Evolutionary conservation across 2,113 vertebrate species (phyloP).

Genomic region (Amblyopsis rosae): DNA sequence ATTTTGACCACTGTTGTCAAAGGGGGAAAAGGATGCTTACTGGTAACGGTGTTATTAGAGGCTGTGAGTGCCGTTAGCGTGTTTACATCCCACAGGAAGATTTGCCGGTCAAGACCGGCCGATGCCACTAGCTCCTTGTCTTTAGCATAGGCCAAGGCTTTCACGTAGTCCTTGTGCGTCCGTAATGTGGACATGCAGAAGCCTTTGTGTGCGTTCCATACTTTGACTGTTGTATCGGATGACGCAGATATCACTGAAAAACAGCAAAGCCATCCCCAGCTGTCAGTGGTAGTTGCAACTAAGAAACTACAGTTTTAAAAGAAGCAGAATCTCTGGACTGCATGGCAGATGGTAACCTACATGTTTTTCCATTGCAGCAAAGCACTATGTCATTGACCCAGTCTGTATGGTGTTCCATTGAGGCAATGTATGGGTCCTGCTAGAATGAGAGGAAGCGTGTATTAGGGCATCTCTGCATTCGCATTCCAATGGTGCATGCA

Average conservation of each 20-base stretch:
- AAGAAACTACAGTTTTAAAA: too few species aligned
- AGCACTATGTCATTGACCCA: conserved; percentile 99
- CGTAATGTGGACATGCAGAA: conserved; percentile 99
- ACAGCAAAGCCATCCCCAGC: conserved; percentile 30
- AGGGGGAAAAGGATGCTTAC: conserved; percentile 74
- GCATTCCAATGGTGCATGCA: not conserved
- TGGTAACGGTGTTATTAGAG: conserved; percentile 99
- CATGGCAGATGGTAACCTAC: conserved; percentile 77
- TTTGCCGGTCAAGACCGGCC: conserved; percentile 95
- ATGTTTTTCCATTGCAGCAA: conserved; percentile 97
- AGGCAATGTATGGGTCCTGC: conserved; percentile 98
- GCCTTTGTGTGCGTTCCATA: conserved; percentile 99
- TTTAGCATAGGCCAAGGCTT: conserved; percentile 97
- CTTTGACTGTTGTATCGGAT: conserved; percentile 97
- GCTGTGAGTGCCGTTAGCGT: conserved; percentile 97
- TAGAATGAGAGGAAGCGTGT: conserved; percentile 55
- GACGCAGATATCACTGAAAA: conserved; percentile 95
- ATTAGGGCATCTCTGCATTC: not conserved
- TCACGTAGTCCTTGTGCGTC: conserved; percentile 99
- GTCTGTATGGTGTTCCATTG: conserved; percentile 98
- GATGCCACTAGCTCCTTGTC: conserved; percentile 98
- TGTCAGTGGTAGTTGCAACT: too few species aligned
- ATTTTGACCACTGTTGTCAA: not conserved
- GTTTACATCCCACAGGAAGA: conserved; percentile 99
- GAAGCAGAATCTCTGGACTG: too few species aligned